Evolutionary conservation across 2,113 vertebrate genomes (phyloP).

Genomic region (Hippocampus mohnikei): DNA sequence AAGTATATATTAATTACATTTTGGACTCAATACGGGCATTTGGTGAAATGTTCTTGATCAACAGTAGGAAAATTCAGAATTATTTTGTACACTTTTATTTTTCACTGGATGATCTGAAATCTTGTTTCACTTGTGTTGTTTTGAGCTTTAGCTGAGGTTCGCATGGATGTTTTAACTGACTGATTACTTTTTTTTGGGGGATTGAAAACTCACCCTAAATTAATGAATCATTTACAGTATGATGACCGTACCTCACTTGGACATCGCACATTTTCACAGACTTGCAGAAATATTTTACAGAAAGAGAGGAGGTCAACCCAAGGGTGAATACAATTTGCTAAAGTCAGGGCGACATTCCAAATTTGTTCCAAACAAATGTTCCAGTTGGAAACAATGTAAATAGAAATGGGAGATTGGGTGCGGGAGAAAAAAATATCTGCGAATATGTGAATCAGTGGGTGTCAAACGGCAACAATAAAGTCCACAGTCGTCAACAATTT

Average conservation of each 20-base stretch:
- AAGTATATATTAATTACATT: neutral
- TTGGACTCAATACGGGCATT: neutral
- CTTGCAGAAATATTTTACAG: neutral
- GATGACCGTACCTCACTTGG: neutral
- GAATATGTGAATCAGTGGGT: too few species aligned
- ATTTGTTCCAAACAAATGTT: neutral
- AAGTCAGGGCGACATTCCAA: neutral
- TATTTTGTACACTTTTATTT: neutral
- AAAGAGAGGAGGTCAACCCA: neutral
- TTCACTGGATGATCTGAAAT: neutral
- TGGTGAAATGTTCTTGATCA: neutral
- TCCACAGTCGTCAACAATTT: too few species aligned
- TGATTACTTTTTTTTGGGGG: neutral
- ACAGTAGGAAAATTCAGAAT: neutral
- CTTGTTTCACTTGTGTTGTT: neutral
- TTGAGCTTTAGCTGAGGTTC: neutral
- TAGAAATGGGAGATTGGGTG: neutral
- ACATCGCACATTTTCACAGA: neutral
- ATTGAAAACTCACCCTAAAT: neutral
- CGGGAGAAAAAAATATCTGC: too few species aligned
- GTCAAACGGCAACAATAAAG: too few species aligned
- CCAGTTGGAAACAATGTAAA: neutral
- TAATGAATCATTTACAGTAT: neutral
- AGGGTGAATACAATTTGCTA: neutral
- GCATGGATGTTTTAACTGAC: too few species aligned